A percentile compares a stretch with the other conserved stretches of the same genome.
These are phyloP conservation scores for Choloepus didactylus DNA, from an alignment of 2,797 vertebrate species.

Conservation along the genomic window DNA sequence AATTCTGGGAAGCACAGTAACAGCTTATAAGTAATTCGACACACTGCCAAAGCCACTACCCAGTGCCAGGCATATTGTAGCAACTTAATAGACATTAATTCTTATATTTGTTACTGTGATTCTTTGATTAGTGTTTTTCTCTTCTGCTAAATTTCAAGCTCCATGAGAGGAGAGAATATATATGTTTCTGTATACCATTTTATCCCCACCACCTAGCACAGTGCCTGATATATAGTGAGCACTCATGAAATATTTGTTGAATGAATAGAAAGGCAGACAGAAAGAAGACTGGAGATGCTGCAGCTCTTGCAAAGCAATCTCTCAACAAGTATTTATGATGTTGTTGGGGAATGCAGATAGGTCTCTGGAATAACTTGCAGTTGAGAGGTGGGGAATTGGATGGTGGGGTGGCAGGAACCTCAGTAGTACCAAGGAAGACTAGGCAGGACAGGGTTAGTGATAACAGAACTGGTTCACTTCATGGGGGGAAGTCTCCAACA, in stretches of 20 bases:
- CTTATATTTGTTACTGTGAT: not conserved
- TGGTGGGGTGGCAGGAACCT: not conserved
- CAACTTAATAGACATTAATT: not conserved
- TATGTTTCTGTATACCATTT: not conserved
- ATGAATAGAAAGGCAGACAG: not conserved
- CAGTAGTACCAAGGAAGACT: not conserved
- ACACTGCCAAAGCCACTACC: not conserved
- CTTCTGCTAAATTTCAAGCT: not conserved
- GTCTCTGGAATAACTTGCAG: not conserved
- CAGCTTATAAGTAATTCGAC: slow-evolving; percentile 35
- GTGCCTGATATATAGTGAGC: not conserved
- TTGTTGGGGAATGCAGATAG: not conserved
- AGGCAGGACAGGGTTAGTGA: not conserved
- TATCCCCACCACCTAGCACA: not conserved
- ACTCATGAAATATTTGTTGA: slow-evolving; percentile 49
- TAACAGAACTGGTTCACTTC: not conserved
- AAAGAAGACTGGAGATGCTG: slow-evolving; percentile 14
- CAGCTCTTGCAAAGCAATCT: not conserved
- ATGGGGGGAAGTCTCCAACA: not conserved
- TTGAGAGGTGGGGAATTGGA: not conserved
- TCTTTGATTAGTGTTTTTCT: slow-evolving; percentile 25
- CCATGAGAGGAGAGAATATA: not conserved
- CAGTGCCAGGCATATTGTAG: not conserved
- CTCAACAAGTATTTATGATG: slow-evolving; percentile 27
- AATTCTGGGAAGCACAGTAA: not conserved